Base-by-base conservation (phyloP, 2,888 invertebrate species). In the Euzetes globulus region DNA sequence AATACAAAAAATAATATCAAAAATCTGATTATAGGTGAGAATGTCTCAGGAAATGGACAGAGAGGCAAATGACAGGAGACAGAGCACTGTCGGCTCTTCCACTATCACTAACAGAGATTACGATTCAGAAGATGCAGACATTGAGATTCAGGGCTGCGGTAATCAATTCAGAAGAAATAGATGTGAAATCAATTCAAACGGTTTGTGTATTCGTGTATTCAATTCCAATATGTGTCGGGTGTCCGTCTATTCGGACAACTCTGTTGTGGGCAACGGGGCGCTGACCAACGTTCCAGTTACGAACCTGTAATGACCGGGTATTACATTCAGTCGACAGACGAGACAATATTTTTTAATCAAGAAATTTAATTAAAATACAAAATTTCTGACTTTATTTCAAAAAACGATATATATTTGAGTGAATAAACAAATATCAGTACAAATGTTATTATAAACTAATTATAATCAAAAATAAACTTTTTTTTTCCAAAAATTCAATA, bases 91-190 rank as follows among this genome's bases (percentile, higher is more conserved):
- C 9, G 33, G 33, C 33, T 4, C 9, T 13, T 7, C 7, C 4
- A 33, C 33, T 41, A 11, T 13, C 13, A 41, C 11, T 9, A 11
- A 41, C 13, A 41, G 13, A 13, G 41, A 13, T 13, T 7, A 41
- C 25, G 1, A 11, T 19, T 11, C 11, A 13, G 50, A n/a, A 17
- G 17, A 5, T 5, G 4, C 2, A 13, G 58, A 58, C 17, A 17
- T 41, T 17, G 63, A 63, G 63, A 33, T 63, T 33, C 63, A 63
- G 33, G 63, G 63, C 15, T 63, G 63, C 19, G 37, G 22, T 65
- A 37, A 65, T 65, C 37, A 22, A 19, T 65, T 65, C 27, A 65
- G 65, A 41, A 33, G 65, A 17, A 65, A 65, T 65, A 29, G 65
- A 37, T 65, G 65, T 41, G 65, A 65, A 65, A 1, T 29, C 29